A percentile compares a stretch with the other conserved stretches of the same genome.
Evolutionary conservation across 1,140 invertebrate genomes (phyloP).

Genomic region (Drosophila novamexicana): DNA sequence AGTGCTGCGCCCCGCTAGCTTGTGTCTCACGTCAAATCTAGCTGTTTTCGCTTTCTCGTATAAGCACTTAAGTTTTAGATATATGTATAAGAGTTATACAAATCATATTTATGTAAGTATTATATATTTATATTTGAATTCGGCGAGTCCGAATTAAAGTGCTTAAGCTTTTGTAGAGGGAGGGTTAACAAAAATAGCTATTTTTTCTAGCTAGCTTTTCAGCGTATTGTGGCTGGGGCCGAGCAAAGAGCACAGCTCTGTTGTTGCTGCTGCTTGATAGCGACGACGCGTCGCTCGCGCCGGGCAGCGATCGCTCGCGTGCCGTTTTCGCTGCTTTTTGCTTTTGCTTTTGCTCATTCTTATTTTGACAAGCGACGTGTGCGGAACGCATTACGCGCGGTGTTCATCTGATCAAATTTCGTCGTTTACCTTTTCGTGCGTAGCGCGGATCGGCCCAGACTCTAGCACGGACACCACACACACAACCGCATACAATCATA

Average conservation of each 20-base stretch:
- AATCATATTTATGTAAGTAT: no score
- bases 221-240: neutral
- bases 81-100: no score
- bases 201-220: conserved; percentile 1
- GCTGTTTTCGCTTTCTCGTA: neutral
- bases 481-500: neutral
- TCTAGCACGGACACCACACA: neutral
- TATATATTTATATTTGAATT: no score
- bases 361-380: conserved; percentile 73
- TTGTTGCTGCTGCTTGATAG: conserved; percentile 13
- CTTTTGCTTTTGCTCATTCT: conserved; percentile 68
- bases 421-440: conserved; percentile 45
- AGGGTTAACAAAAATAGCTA: neutral
- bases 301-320: conserved; percentile 67
- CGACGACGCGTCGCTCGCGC: conserved; percentile 20
- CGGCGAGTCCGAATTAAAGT: no score
- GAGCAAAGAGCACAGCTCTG: conserved; percentile 9
- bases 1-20: conserved; percentile 13
- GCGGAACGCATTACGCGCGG: conserved; percentile 60
- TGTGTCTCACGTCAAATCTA: conserved; percentile 6
- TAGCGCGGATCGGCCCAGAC: conserved; percentile 16
- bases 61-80: no score
- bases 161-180: no score
- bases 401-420: conserved; percentile 41
- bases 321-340: conserved; percentile 54